Evolutionary conservation across 2,888 invertebrate species (phyloP).

Genomic region (Hirtodrosophila duncani): DNA sequence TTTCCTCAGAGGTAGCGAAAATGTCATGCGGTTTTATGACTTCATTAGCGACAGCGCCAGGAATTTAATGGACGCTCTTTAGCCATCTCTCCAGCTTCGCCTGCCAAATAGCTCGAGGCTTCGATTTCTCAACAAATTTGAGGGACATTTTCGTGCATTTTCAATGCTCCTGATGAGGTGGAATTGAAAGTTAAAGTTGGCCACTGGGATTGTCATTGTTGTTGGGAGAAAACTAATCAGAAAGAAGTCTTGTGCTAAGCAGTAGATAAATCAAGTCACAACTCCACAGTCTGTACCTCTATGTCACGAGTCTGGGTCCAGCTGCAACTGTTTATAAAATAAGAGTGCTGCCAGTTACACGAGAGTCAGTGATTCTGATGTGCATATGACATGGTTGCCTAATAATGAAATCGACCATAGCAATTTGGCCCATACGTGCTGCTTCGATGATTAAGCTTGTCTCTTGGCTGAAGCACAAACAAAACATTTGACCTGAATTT

Average conservation of each 20-base stretch:
- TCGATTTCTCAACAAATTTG: constrained; percentile 53
- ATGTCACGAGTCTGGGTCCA: constrained; percentile 49
- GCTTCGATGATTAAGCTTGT: constrained; percentile 53
- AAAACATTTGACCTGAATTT: constrained; percentile 55
- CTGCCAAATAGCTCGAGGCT: background rate
- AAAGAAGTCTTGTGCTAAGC: constrained; percentile 20
- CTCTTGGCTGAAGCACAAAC: constrained; percentile 20
- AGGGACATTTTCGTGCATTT: constrained; percentile 59
- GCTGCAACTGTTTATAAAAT: no score
- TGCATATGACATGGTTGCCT: constrained; percentile 63
- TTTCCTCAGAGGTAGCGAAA: constrained; percentile 50
- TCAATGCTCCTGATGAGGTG: constrained; percentile 41
- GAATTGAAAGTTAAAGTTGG: constrained; percentile 48
- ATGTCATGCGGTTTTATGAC: constrained; percentile 78
- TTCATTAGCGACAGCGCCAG: constrained; percentile 74
- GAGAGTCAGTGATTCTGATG: constrained; percentile 48
- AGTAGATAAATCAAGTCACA: constrained; percentile 16
- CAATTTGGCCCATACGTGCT: constrained; percentile 38
- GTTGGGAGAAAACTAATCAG: constrained; percentile 48
- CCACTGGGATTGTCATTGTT: background rate
- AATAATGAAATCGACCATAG: constrained; percentile 69
- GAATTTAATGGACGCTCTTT: constrained; percentile 58
- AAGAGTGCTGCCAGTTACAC: no score
- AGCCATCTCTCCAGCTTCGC: background rate
- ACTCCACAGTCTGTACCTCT: constrained; percentile 28